phyloP scores from a whole-genome alignment of 92 coral and sea anemone genomes.

The Porites cylindrica region DNA sequence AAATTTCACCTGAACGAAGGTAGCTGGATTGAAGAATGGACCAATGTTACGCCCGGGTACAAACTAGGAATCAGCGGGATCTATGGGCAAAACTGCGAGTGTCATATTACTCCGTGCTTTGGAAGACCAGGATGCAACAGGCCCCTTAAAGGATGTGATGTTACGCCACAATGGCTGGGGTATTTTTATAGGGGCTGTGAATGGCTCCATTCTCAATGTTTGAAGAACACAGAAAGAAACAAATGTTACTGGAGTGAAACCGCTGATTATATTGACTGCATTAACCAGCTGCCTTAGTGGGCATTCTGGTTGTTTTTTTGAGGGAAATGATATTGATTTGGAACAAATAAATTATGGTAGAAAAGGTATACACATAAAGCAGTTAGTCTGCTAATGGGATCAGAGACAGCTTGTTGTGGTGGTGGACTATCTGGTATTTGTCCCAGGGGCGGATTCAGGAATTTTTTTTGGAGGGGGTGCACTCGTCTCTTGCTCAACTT shows the following conservation, averaged over 20 bases:
- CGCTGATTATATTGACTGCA: slow-evolving; percentile 46
- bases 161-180: not conserved
- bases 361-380: too few species aligned
- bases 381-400: too few species aligned
- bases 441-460: too few species aligned
- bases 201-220: slow-evolving; percentile 66
- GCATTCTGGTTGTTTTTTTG: too few species aligned
- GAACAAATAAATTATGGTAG: too few species aligned
- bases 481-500: too few species aligned
- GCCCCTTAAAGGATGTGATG: slow-evolving; percentile 25
- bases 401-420: too few species aligned
- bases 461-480: too few species aligned
- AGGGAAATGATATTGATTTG: too few species aligned
- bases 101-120: slow-evolving; percentile 68
- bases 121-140: not conserved
- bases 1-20: slow-evolving; percentile 58
- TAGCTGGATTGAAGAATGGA: slow-evolving; percentile 73
- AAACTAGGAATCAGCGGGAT: slow-evolving; percentile 57
- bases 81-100: slow-evolving; percentile 70
- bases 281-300: not conserved
- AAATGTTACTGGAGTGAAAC: slow-evolving; percentile 55
- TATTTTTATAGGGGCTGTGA: slow-evolving; percentile 45
- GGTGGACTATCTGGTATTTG: too few species aligned
- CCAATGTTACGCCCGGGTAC: slow-evolving; percentile 56
- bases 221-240: slow-evolving; percentile 42